phyloP scores from a whole-genome alignment of 1,140 invertebrate species.

The Drosophila serrata region DNA sequence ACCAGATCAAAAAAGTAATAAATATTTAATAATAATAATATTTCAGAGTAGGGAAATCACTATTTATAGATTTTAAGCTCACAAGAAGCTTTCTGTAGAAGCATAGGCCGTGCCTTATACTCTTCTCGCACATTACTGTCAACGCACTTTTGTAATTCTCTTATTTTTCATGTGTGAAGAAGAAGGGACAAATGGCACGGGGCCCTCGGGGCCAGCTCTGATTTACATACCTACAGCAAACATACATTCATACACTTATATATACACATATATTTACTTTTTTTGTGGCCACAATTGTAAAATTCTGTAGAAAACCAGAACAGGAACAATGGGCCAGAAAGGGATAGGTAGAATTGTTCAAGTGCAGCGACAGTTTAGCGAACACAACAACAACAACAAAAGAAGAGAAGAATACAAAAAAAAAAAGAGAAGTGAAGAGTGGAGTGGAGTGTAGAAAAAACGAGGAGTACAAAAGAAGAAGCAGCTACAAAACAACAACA shows the following conservation, averaged over 20 bases:
- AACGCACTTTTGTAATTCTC: constrained; percentile 8
- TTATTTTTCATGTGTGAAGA: constrained; percentile 6
- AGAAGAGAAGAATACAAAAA: constrained; percentile 19
- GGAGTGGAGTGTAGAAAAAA: constrained; percentile 19
- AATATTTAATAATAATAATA: background rate
- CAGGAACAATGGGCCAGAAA: constrained; percentile 15
- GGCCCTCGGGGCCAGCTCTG: constrained; percentile 3
- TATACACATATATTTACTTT: background rate
- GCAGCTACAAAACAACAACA: constrained; percentile 67
- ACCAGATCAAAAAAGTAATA: background rate
- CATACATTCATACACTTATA: background rate
- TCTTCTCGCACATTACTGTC: constrained; percentile 1
- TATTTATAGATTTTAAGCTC: too few relatives aligned
- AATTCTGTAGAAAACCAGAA: constrained; percentile 37
- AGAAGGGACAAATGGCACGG: constrained; percentile 7
- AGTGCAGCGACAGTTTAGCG: constrained; percentile 58
- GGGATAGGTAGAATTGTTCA: constrained; percentile 53
- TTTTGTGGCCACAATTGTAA: constrained; percentile 43
- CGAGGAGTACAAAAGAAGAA: constrained; percentile 23
- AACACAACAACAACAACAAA: constrained; percentile 41
- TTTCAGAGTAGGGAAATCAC: too few relatives aligned
- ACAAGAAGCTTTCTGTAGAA: too few relatives aligned
- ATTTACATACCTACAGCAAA: constrained; percentile 10
- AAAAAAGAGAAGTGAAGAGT: background rate
- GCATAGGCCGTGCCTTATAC: too few relatives aligned